These are phyloP conservation scores for Amazona guildingii DNA, from an alignment of 2,113 vertebrate species.

Conservation along the genomic window DNA sequence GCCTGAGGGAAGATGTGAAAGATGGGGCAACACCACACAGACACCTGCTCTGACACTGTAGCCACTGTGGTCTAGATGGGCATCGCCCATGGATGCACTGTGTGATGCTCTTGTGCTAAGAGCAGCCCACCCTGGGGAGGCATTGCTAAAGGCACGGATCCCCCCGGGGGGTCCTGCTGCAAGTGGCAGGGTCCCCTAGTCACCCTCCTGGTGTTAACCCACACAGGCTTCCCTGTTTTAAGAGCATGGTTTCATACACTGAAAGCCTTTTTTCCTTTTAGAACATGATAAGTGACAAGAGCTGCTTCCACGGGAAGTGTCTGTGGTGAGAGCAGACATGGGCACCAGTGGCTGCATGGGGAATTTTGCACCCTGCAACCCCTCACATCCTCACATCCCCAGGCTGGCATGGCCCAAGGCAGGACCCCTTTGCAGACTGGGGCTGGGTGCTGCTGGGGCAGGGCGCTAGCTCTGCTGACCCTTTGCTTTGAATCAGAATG, in stretches of 20 bases:
- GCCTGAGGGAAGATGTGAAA: background rate
- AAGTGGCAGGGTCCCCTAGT: background rate
- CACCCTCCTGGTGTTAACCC: background rate
- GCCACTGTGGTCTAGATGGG: background rate
- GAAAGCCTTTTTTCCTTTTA: background rate
- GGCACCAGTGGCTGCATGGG: accelerated
- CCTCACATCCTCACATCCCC: background rate
- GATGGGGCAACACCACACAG: background rate
- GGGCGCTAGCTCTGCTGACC: background rate
- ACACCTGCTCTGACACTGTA: background rate
- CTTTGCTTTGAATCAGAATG: background rate
- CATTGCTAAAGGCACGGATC: accelerated
- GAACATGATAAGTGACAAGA: background rate
- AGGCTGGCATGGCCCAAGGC: background rate
- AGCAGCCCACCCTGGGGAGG: background rate
- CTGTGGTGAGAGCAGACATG: background rate
- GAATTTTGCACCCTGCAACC: background rate
- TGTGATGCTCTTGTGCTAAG: accelerated
- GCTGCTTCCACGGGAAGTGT: background rate
- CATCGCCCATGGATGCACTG: accelerated
- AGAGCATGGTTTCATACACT: background rate
- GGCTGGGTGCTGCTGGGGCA: background rate
- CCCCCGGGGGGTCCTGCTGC: accelerated
- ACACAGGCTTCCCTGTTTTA: background rate
- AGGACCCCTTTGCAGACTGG: background rate